A percentile compares a stretch with the other conserved stretches of the same genome.
These are phyloP conservation scores for Lapara coniferarum DNA, from an alignment of 2,888 invertebrate genomes.

Conservation along the genomic window DNA sequence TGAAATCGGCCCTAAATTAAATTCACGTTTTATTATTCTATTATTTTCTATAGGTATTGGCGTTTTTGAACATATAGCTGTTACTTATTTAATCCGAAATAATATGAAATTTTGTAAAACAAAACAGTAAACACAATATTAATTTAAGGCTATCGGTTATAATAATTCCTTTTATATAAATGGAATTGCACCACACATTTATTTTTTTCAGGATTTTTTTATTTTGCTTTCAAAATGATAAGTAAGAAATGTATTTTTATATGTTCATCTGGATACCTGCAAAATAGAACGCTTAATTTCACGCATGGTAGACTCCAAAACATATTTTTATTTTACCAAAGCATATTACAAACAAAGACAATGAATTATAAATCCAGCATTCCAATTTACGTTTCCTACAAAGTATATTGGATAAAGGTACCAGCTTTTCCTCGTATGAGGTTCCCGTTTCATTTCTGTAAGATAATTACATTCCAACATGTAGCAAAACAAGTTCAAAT, in stretches of 20 bases:
- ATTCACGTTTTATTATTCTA: too few relatives aligned
- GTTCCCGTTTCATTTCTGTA: not conserved
- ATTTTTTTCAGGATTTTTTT: not conserved
- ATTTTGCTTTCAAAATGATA: not conserved
- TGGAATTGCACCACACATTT: too few relatives aligned
- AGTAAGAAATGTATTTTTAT: not conserved
- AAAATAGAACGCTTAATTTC: not conserved
- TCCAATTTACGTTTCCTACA: not conserved
- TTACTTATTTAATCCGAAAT: not conserved
- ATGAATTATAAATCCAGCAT: constrained; percentile 5
- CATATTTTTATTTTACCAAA: not conserved
- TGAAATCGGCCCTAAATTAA: too few relatives aligned
- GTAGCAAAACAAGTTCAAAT: not conserved
- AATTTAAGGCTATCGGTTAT: too few relatives aligned
- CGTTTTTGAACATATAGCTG: too few relatives aligned
- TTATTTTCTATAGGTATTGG: too few relatives aligned
- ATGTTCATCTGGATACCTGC: not conserved
- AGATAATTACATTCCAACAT: constrained; percentile 1
- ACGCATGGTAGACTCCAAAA: not conserved
- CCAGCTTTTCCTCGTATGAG: not conserved
- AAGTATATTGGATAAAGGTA: not conserved
- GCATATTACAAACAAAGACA: not conserved
- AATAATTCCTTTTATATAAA: too few relatives aligned
- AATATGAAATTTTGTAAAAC: too few relatives aligned
- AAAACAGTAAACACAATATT: too few relatives aligned